Evolutionary conservation across 2,888 invertebrate genomes (phyloP).

Genomic region (Argyresthia goedartella): DNA sequence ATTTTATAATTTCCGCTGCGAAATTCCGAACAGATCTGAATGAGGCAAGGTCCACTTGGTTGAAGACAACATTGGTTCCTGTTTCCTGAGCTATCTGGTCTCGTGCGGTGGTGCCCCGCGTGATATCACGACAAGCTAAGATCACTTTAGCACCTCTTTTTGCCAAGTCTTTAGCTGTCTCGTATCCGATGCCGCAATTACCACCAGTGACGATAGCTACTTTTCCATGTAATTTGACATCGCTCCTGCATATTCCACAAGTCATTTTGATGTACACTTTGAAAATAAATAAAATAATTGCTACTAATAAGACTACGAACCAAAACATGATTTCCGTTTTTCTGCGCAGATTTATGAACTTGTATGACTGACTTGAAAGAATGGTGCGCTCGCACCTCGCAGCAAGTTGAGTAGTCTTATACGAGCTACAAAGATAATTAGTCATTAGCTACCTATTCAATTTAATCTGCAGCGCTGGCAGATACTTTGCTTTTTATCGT

Average conservation of each 20-base stretch:
- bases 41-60: constrained; percentile 79
- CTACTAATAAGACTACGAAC: not conserved
- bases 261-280: constrained; percentile 15
- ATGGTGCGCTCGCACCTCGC: no score
- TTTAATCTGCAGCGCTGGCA: no score
- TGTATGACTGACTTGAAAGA: not conserved
- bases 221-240: constrained; percentile 23
- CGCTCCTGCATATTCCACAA: constrained; percentile 19
- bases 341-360: not conserved
- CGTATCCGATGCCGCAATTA: constrained; percentile 38
- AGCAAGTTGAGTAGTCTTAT: no score
- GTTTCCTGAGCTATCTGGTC: constrained; percentile 74
- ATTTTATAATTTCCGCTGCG: constrained; percentile 77
- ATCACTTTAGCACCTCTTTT: constrained; percentile 62
- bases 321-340: not conserved
- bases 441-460: no score
- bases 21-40: constrained; percentile 82
- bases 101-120: constrained; percentile 32
- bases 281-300: not conserved
- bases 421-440: no score
- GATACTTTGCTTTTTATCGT: no score
- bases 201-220: constrained; percentile 42
- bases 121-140: constrained; percentile 58
- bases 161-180: constrained; percentile 43
- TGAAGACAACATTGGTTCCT: constrained; percentile 74